Percentiles rank a stretch among this genome's conserved stretches.
phyloP scores from a whole-genome alignment of 2,888 invertebrate genomes.

The Anthophora plumipes region DNA sequence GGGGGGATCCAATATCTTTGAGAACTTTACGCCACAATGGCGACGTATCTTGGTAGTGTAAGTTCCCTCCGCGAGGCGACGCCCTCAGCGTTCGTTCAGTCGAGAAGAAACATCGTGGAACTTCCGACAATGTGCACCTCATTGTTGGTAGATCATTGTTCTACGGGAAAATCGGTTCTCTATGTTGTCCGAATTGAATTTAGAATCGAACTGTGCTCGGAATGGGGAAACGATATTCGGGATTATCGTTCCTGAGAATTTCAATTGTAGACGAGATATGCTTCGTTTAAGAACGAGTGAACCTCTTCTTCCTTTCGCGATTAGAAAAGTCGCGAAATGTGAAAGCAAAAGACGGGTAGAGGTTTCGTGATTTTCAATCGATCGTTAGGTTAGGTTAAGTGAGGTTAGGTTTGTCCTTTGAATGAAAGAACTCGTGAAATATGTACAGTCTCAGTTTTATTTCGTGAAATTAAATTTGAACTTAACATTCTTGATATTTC shows the following conservation, averaged over 20 bases:
- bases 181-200: background rate
- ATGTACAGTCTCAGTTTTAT: too few relatives aligned
- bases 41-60: conserved; percentile 15
- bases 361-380: too few relatives aligned
- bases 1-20: conserved; percentile 52
- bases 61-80: conserved; percentile 35
- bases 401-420: too few relatives aligned
- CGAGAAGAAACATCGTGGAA: conserved; percentile 8
- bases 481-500: too few relatives aligned
- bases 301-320: too few relatives aligned
- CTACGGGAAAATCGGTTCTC: background rate
- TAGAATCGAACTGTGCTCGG: background rate
- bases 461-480: too few relatives aligned
- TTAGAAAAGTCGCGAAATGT: too few relatives aligned
- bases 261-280: background rate
- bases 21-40: conserved; percentile 44
- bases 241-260: background rate
- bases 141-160: conserved; percentile 28
- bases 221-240: background rate
- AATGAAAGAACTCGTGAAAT: too few relatives aligned
- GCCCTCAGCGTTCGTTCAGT: background rate
- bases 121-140: background rate
- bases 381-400: too few relatives aligned
- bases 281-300: background rate
- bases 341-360: too few relatives aligned